Evolutionary conservation across 2,888 invertebrate species (phyloP).

Genomic region (Rutpela maculata): DNA sequence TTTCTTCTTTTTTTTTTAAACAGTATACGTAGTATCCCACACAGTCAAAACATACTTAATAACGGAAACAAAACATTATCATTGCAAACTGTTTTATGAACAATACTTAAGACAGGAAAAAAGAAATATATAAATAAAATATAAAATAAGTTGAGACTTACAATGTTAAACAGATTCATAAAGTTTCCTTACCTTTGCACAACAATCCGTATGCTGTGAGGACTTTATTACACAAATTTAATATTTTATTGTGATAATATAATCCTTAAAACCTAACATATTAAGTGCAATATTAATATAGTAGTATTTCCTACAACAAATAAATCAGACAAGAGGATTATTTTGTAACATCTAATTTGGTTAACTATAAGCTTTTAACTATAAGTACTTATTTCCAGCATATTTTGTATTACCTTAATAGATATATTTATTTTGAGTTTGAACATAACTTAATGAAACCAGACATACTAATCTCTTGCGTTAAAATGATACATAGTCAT

Average conservation of each 20-base stretch:
- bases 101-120: no score
- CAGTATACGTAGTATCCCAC: no score
- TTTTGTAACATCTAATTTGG: conserved; percentile 25
- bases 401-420: background rate
- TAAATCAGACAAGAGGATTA: conserved; percentile 24
- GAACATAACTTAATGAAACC: conserved; percentile 34
- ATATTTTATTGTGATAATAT: background rate
- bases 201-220: background rate
- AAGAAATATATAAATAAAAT: no score
- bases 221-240: background rate
- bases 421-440: conserved; percentile 2
- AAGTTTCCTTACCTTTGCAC: no score
- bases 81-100: no score
- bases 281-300: background rate
- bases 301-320: conserved; percentile 7
- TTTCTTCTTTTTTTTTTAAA: no score
- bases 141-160: no score
- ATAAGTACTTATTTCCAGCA: background rate
- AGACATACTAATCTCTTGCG: conserved; percentile 8
- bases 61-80: no score
- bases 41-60: no score
- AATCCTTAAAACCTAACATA: background rate
- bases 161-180: no score
- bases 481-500: conserved; percentile 5
- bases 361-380: conserved; percentile 26